Conservation (phyloP, 2,797 vertebrate species). For the Sciurus vulgaris region DNA sequence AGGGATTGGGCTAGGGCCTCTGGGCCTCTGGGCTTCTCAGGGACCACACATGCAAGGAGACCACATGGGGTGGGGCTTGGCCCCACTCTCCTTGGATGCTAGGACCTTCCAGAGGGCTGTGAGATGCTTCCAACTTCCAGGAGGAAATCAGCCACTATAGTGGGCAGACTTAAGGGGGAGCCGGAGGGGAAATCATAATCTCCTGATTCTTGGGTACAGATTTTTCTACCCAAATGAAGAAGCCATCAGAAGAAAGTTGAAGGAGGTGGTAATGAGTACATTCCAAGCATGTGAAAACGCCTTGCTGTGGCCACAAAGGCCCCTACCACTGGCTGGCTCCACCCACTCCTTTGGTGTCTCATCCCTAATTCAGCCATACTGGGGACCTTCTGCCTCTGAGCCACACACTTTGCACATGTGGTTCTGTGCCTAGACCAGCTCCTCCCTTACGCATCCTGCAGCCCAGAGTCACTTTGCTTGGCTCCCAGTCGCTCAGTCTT, state of each 20-base stretch:
- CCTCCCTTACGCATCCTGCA: neutral
- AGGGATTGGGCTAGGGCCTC: neutral
- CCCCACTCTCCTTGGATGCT: neutral
- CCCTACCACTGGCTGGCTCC: neutral
- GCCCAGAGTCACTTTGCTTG: neutral
- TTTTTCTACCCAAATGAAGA: neutral
- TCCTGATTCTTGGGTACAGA: neutral
- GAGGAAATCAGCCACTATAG: neutral
- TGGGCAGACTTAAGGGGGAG: neutral
- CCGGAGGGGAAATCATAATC: neutral
- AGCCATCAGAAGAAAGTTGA: neutral
- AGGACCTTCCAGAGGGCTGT: neutral
- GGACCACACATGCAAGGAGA: neutral
- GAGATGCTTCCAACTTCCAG: too few species aligned
- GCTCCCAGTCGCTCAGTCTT: too few species aligned
- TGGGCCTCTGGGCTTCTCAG: neutral
- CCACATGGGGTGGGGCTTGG: neutral
- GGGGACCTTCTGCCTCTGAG: neutral
- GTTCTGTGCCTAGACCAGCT: neutral
- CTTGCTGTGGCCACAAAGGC: neutral
- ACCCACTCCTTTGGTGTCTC: neutral
- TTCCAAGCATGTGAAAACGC: neutral
- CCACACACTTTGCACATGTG: neutral
- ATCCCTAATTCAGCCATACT: too few species aligned
- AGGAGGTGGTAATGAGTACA: too few species aligned